Evolutionary conservation across 2,888 invertebrate genomes (phyloP).

Genomic region (Opisthograptis luteolata): DNA sequence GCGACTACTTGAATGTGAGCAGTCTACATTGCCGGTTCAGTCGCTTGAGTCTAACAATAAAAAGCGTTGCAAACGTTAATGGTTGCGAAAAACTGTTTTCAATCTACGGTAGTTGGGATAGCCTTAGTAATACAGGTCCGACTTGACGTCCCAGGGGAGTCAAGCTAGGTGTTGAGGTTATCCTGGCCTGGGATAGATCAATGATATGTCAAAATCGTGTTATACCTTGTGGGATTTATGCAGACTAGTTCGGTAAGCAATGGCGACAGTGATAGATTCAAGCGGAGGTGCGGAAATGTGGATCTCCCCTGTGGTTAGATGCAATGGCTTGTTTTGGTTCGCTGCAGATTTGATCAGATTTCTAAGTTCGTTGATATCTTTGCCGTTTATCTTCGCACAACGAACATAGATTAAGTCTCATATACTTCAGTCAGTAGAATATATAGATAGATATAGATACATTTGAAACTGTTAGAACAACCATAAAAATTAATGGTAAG

Average conservation of each 20-base stretch:
- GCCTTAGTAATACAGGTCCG: constrained; percentile 52
- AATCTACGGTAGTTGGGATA: constrained; percentile 17
- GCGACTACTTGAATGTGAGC: constrained; percentile 13
- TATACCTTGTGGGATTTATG: constrained; percentile 77
- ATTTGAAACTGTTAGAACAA: no score
- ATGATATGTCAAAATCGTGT: constrained; percentile 81
- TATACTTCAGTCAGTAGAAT: no score
- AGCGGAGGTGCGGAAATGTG: constrained; percentile 46
- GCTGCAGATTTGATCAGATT: constrained; percentile 13
- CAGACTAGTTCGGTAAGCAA: constrained; percentile 62
- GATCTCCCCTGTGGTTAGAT: constrained; percentile 43
- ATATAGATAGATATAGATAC: no score
- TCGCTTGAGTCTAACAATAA: not conserved
- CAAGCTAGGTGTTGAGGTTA: constrained; percentile 74
- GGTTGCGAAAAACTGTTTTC: not conserved
- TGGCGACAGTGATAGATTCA: constrained; percentile 76
- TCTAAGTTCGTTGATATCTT: not conserved
- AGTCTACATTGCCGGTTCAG: constrained; percentile 38
- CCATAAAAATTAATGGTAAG: no score
- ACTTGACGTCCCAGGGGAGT: constrained; percentile 58
- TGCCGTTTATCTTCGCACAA: no score
- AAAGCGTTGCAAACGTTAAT: constrained; percentile 26
- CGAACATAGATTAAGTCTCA: no score
- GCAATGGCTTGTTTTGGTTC: constrained; percentile 36
- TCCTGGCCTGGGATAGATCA: constrained; percentile 71